A percentile compares a stretch with the other conserved stretches of the same genome.
phyloP scores from a whole-genome alignment of 2,797 vertebrate species.

The Pampus argenteus region DNA sequence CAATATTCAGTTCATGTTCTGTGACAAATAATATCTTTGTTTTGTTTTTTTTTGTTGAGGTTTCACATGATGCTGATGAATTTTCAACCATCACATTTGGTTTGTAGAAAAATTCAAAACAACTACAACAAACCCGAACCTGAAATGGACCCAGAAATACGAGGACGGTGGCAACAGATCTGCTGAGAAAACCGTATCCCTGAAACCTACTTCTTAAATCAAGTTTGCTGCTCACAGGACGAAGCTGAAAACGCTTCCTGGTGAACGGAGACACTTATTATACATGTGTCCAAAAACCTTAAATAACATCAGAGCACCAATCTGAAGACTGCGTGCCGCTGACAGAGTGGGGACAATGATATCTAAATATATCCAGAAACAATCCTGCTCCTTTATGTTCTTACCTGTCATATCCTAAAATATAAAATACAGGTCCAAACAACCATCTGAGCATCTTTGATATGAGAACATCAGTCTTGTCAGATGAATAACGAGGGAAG shows the following conservation, averaged over 20 bases:
- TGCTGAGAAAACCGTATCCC: constrained; percentile 51
- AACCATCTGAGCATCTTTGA: not conserved
- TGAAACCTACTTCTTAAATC: constrained; percentile 58
- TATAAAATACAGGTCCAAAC: too few species aligned
- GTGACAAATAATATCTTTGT: too few species aligned
- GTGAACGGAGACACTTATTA: constrained; percentile 44
- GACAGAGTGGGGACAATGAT: constrained; percentile 35
- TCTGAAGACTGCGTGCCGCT: not conserved
- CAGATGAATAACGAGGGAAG: not conserved
- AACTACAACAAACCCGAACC: constrained; percentile 8
- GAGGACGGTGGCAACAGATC: not conserved
- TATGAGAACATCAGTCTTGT: not conserved
- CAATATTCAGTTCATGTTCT: too few species aligned
- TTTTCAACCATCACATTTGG: not conserved
- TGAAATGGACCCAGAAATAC: constrained; percentile 21
- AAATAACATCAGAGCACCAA: constrained; percentile 54
- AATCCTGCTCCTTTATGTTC: not conserved
- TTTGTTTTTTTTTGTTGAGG: not conserved
- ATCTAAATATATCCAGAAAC: constrained; percentile 58
- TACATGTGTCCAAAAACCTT: constrained; percentile 32
- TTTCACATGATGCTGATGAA: not conserved
- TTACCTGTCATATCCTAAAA: not conserved
- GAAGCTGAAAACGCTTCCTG: constrained; percentile 48
- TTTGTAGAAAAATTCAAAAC: not conserved
- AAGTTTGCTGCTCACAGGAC: constrained; percentile 51